Percentiles rank a stretch among this genome's conserved stretches.
Conservation (phyloP, 2,797 vertebrate species). For the Platyrinchus mystaceus region DNA sequence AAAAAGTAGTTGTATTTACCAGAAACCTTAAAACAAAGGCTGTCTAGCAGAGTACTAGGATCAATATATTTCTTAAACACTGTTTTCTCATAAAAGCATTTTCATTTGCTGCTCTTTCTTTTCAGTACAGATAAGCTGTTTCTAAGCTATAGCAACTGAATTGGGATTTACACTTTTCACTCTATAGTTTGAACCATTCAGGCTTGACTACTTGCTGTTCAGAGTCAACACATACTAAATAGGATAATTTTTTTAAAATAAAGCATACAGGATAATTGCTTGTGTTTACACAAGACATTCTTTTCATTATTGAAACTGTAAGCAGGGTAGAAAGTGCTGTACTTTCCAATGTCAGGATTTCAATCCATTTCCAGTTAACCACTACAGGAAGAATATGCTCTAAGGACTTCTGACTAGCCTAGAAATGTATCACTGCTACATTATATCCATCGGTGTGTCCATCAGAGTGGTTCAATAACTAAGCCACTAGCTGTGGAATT, state of each 20-base stretch:
- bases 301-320: slow-evolving; percentile 26
- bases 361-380: slow-evolving; percentile 24
- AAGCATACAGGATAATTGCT: slow-evolving; percentile 44
- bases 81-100: slow-evolving; percentile 15
- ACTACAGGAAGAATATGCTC: not conserved
- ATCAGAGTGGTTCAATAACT: slow-evolving; percentile 11
- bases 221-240: not conserved
- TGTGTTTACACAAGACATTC: slow-evolving; percentile 3
- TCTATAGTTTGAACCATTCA: slow-evolving; percentile 27
- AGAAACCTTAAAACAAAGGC: not conserved
- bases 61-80: not conserved
- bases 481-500: not conserved
- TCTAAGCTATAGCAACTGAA: slow-evolving; percentile 29
- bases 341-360: not conserved
- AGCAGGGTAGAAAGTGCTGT: not conserved
- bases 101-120: not conserved
- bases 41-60: not conserved
- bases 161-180: slow-evolving; percentile 36
- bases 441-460: not conserved
- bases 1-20: not conserved
- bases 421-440: not conserved
- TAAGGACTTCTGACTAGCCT: not conserved
- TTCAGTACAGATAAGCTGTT: not conserved
- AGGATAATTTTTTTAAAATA: not conserved
- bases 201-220: slow-evolving; percentile 8